Percentiles rank a stretch among this genome's conserved stretches.
Conservation (phyloP, 2,888 invertebrate genomes). For the Brachyptera risi region DNA sequence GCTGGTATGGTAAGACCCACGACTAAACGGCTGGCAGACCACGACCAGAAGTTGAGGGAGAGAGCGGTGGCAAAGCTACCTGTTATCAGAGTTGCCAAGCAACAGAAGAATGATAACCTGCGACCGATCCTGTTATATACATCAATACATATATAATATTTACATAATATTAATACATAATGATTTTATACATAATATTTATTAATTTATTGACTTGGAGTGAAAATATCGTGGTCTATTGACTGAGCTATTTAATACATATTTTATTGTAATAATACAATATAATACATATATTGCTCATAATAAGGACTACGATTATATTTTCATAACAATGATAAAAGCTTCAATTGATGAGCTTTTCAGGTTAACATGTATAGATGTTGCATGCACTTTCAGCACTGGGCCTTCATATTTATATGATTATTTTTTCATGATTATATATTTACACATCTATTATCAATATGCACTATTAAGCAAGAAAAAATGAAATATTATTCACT, state of each 20-base stretch:
- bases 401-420: no score
- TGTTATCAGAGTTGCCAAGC: slow-evolving; percentile 72
- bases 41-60: slow-evolving; percentile 74
- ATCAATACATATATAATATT: not conserved
- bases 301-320: not conserved
- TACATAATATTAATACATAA: not conserved
- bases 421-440: no score
- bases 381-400: no score
- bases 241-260: slow-evolving; percentile 14
- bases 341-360: no score
- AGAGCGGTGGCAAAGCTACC: slow-evolving; percentile 78
- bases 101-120: slow-evolving; percentile 79
- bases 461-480: no score
- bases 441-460: no score
- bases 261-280: not conserved
- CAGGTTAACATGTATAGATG: no score
- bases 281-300: slow-evolving; percentile 6
- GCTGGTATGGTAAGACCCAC: slow-evolving; percentile 92
- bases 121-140: slow-evolving; percentile 63
- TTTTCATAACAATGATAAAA: not conserved
- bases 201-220: slow-evolving; percentile 26
- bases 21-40: slow-evolving; percentile 73
- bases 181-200: slow-evolving; percentile 4
- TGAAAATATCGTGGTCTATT: slow-evolving; percentile 17
- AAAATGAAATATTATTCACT: no score